Evolutionary conservation across 1,140 invertebrate species (phyloP).

Genomic region (Musca domestica): DNA sequence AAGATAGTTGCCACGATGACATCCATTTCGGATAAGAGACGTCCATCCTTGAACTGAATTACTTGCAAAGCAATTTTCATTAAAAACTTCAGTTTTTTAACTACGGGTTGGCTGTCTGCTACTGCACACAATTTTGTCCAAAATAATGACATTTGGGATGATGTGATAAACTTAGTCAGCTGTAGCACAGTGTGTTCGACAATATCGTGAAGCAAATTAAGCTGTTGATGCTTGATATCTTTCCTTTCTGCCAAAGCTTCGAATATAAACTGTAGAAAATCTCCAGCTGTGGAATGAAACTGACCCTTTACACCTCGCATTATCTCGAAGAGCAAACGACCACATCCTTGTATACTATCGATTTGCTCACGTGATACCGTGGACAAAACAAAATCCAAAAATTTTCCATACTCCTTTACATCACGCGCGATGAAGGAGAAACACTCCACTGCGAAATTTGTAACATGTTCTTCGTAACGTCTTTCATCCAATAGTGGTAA

Average conservation of each 20-base stretch:
- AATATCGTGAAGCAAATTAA: conserved; percentile 64
- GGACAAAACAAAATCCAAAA: conserved; percentile 70
- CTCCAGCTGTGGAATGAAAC: conserved; percentile 75
- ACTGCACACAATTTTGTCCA: conserved; percentile 56
- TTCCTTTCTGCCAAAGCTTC: conserved; percentile 55
- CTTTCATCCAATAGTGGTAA: conserved; percentile 71
- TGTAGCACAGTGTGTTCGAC: conserved; percentile 62
- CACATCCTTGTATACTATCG: conserved; percentile 71
- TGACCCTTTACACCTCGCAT: conserved; percentile 75
- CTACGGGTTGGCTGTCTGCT: background rate
- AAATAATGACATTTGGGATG: conserved; percentile 62
- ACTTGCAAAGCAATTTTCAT: conserved; percentile 59
- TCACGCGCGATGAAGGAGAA: conserved; percentile 90
- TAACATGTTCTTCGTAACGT: conserved; percentile 75
- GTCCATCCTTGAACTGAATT: conserved; percentile 64
- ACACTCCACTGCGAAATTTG: conserved; percentile 90
- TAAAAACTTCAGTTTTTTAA: conserved; percentile 24
- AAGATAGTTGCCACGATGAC: conserved; percentile 58
- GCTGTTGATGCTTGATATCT: conserved; percentile 58
- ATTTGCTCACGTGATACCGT: conserved; percentile 65
- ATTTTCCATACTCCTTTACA: conserved; percentile 74
- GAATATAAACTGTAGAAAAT: conserved; percentile 64
- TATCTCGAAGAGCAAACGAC: conserved; percentile 82
- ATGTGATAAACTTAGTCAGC: conserved; percentile 59
- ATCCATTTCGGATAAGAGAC: conserved; percentile 61